Evolutionary conservation across 2,113 vertebrate genomes (phyloP), one percentile per base, ranked within the genome.

Genomic region (Nanorana parkeri): DNA sequence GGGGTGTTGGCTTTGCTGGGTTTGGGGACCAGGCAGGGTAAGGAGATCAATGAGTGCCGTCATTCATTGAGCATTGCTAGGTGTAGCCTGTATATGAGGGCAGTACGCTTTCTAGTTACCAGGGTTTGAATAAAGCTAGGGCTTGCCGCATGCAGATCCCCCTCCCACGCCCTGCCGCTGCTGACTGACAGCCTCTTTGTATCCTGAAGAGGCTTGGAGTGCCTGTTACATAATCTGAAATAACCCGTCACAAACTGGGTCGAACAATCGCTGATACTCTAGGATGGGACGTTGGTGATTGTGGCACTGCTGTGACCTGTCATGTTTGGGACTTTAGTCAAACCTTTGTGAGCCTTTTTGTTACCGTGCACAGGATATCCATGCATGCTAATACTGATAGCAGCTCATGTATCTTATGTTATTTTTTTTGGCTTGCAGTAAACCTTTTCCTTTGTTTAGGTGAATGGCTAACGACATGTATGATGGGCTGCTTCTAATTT

Each of bases 221-320:
- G 32, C 11, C 36, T 52, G 51, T 79, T 79, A 58, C 51, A 67
- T 79, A 79, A 79, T 68, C 64, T 58, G 11, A 16, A 68, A 52
- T 60, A 68, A 55, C 77, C 77, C 52, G 23, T 68, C 51, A 56
- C 20, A 56, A 78, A 36, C 65, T 79, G 26, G 64, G 65, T 68
- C 51, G 52, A 36, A 2, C 58, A 32, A 36, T 19, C n/a, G 52
- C 10, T 19, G 21, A 5, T 24, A 23, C 47, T 51, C 4, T 17
- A 5, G 51, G 47, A 47, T 47, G 6, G 32, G 3, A 36, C n/a
- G 8, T 36, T 7, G 32, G 5, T 5, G 41, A 47, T 47, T 47
- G 41, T 47, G 41, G 1, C 10, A 11, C 6, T 13, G 41, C 41
- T 3, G 10, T 15, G 41, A 15, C 10, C 11, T 13, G 5, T 15